A percentile compares a stretch with the other conserved stretches of the same genome.
phyloP scores from a whole-genome alignment of 1,140 invertebrate species.

The Eurosta solidaginis region DNA sequence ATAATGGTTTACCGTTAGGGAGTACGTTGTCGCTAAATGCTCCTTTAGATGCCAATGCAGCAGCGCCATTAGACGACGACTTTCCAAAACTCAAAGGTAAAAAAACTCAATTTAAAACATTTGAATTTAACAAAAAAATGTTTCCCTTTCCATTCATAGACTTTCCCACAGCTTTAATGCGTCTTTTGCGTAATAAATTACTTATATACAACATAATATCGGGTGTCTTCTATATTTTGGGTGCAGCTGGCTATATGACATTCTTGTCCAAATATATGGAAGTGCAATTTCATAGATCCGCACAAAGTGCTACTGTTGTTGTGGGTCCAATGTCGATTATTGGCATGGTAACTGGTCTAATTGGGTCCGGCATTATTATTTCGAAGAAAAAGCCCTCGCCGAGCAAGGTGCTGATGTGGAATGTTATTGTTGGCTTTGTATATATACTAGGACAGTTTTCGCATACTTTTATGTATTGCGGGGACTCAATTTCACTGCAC shows the following conservation, averaged over 20 bases:
- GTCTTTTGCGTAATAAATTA: constrained; percentile 67
- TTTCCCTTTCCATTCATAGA: constrained; percentile 49
- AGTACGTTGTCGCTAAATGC: constrained; percentile 50
- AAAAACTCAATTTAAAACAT: not conserved
- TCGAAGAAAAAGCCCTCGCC: constrained; percentile 68
- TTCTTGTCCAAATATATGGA: constrained; percentile 76
- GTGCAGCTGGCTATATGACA: constrained; percentile 70
- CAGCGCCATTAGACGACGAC: constrained; percentile 43
- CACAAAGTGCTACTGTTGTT: constrained; percentile 66
- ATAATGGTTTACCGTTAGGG: constrained; percentile 46
- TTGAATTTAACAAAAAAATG: not conserved
- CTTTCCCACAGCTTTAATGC: constrained; percentile 65
- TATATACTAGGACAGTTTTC: constrained; percentile 62
- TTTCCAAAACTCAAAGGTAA: constrained; percentile 47
- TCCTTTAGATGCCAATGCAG: constrained; percentile 44
- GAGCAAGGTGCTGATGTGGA: constrained; percentile 67
- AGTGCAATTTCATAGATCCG: constrained; percentile 69
- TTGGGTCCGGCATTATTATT: constrained; percentile 67
- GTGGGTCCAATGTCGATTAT: constrained; percentile 66
- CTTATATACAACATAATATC: constrained; percentile 66
- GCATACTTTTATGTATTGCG: constrained; percentile 68
- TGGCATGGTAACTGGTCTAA: constrained; percentile 68
- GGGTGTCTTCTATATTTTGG: constrained; percentile 68
- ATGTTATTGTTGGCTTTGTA: constrained; percentile 66
- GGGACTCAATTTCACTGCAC: constrained; percentile 42